phyloP scores from a whole-genome alignment of 2,888 invertebrate genomes.

The Sinodicranocentrus sp. region DNA sequence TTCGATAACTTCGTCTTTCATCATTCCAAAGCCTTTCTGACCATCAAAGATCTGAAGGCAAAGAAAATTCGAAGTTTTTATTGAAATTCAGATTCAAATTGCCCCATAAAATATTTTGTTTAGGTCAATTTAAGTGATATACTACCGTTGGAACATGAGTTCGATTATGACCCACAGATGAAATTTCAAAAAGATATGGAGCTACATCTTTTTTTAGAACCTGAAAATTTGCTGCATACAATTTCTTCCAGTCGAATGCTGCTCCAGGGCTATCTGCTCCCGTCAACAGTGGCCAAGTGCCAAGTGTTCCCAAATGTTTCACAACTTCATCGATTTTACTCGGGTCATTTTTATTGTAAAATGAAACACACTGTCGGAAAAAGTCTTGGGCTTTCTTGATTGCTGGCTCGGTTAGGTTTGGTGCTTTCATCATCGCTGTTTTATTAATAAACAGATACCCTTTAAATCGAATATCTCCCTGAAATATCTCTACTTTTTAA shows the following conservation, averaged over 20 bases:
- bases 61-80: neutral
- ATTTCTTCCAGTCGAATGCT: constrained; percentile 43
- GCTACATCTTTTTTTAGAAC: constrained; percentile 44
- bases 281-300: constrained; percentile 61
- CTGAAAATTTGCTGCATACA: constrained; percentile 36
- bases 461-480: no score
- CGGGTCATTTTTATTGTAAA: constrained; percentile 59
- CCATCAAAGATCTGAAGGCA: constrained; percentile 49
- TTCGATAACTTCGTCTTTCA: constrained; percentile 59
- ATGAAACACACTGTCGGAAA: constrained; percentile 56
- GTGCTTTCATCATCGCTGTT: constrained; percentile 44
- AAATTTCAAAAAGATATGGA: constrained; percentile 58
- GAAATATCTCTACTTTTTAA: no score
- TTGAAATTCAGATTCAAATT: neutral
- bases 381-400: constrained; percentile 47
- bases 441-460: no score
- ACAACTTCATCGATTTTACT: constrained; percentile 58
- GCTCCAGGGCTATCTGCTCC: constrained; percentile 49
- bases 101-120: no score
- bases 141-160: constrained; percentile 53
- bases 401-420: constrained; percentile 54
- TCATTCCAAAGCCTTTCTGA: constrained; percentile 47
- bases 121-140: no score
- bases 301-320: constrained; percentile 53
- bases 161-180: constrained; percentile 53